Evolutionary conservation across 2,888 invertebrate genomes (phyloP).

Genomic region (Philhelius pedissequus): DNA sequence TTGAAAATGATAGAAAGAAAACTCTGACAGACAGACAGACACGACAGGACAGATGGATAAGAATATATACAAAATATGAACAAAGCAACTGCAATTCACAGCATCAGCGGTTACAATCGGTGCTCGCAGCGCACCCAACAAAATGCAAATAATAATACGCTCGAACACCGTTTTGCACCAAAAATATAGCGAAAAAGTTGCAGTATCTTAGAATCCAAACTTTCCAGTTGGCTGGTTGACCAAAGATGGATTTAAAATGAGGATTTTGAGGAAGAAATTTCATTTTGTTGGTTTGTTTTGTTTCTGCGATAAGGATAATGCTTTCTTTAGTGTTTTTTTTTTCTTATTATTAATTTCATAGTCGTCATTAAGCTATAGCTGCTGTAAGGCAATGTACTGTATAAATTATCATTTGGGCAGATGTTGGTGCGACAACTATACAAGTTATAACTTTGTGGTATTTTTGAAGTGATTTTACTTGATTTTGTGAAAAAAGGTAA

Average conservation of each 20-base stretch:
- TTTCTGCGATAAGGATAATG: background rate
- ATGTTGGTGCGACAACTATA: background rate
- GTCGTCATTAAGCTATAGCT: too few relatives aligned
- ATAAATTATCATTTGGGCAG: background rate
- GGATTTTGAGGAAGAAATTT: conserved; percentile 2
- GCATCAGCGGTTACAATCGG: conserved; percentile 19
- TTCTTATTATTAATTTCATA: background rate
- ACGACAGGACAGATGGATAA: background rate
- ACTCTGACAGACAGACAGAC: background rate
- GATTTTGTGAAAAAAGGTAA: too few relatives aligned
- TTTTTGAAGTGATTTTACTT: too few relatives aligned
- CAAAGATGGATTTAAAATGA: conserved; percentile 46
- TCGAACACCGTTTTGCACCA: background rate
- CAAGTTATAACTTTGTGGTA: too few relatives aligned
- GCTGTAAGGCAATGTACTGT: background rate
- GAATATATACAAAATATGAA: background rate
- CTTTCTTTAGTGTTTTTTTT: background rate
- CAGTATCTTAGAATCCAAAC: background rate
- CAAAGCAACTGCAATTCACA: background rate
- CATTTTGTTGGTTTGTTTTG: background rate
- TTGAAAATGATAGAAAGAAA: background rate
- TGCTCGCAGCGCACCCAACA: background rate
- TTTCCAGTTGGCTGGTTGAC: conserved; percentile 29
- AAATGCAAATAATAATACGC: conserved; percentile 29
- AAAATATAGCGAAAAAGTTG: conserved; percentile 5